Percentiles rank a stretch among this genome's conserved stretches.
Conservation (phyloP, 2,797 vertebrate genomes). For the Danio kyathit region DNA sequence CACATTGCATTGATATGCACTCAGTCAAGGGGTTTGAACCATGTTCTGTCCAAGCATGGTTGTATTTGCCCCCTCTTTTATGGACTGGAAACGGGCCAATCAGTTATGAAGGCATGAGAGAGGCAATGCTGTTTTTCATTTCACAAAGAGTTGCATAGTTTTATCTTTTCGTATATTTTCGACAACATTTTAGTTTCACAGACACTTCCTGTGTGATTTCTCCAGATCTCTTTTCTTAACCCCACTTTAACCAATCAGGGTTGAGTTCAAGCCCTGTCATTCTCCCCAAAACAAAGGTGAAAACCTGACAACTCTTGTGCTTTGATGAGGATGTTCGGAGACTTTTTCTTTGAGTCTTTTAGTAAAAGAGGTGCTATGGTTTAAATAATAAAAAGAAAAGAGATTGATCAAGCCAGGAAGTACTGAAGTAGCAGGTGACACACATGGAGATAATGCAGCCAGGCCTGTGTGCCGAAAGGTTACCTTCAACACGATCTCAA, state of each 20-base stretch:
- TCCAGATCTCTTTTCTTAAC: conserved; percentile 25
- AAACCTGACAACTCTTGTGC: conserved; percentile 69
- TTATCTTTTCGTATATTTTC: conserved; percentile 50
- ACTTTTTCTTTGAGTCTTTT: conserved; percentile 57
- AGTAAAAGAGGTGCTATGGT: conserved; percentile 83
- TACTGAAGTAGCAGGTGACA: conserved; percentile 86
- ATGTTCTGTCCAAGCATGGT: conserved; percentile 79
- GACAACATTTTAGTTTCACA: conserved; percentile 33
- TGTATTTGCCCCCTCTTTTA: conserved; percentile 84
- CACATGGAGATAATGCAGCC: conserved; percentile 88
- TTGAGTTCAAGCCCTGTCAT: conserved; percentile 69
- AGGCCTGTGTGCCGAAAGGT: conserved; percentile 85
- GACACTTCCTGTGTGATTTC: conserved; percentile 43
- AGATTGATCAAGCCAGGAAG: conserved; percentile 88
- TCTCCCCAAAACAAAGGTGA: conserved; percentile 62
- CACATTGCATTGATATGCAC: conserved; percentile 77
- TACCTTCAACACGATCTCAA: conserved; percentile 97
- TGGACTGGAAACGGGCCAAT: conserved; percentile 68
- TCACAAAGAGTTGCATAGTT: conserved; percentile 69
- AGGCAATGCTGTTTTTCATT: conserved; percentile 71
- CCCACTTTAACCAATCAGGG: conserved; percentile 68
- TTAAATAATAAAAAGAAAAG: conserved; percentile 79
- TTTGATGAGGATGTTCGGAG: conserved; percentile 63
- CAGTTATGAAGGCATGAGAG: conserved; percentile 66
- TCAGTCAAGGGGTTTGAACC: conserved; percentile 76